Evolutionary conservation across 2,888 invertebrate species (phyloP), one percentile per base, ranked within the genome.

Genomic region (Hesperia comma): DNA sequence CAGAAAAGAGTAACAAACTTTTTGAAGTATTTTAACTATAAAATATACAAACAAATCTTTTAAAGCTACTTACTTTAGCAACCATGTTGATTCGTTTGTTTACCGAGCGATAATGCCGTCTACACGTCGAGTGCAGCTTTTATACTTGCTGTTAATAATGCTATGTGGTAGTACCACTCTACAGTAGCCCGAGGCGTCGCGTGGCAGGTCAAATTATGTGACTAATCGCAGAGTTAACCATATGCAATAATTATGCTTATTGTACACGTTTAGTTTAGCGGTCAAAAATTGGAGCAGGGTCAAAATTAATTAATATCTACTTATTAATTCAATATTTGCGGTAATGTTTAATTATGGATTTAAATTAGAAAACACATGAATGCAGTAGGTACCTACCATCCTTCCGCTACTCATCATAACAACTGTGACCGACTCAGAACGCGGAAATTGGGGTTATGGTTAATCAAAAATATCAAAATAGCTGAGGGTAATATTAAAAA

Each of bases 41-140:
- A 26, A 2, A 26, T n/a, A 26, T 26, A 26, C 26, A 26, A 26
- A 26, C 26, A 26, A 26, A 2, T 26, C 26, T 17, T 12, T 12
- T 51, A 58, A 21, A 33, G 67, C 40, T 74, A 87, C 90, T 90
- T 75, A 91, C 90, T 88, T 86, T 86, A 73, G 85, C 86, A 74
- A 83, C 83, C 91, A 91, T 91, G 85, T 87, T 85, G 86, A 78
- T 78, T 79, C 79, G 77, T 77, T 78, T 77, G 76, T 76, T 77
- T 79, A 72, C 82, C 77, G 79, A 77, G 76, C 77, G 79, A 77
- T 79, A 87, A 80, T 90, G 86, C 81, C 78, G 73, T 75, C 68
- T 74, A 75, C 69, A 70, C 63, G 33, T 68, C 60, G 17, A 40
- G 68, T 26, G 73, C 71, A 80, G 83, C 84, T 87, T 90, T 84